Evolutionary conservation across 1,140 invertebrate genomes (phyloP).

Genomic region (Caenorhabditis briggsae): DNA sequence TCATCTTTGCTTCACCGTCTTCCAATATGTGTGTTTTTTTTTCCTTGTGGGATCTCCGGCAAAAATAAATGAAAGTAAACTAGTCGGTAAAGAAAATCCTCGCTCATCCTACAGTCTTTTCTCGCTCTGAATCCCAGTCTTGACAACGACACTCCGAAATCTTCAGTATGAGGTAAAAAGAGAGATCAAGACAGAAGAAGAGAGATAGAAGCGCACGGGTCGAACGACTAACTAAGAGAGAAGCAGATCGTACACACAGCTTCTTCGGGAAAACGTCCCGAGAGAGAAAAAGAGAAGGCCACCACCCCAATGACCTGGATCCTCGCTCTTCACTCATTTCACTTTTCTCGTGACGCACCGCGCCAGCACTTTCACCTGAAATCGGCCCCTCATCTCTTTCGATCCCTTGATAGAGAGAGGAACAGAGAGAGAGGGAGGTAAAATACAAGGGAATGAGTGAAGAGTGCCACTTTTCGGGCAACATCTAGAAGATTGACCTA

Average conservation of each 20-base stretch:
- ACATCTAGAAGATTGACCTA: conserved; percentile 45
- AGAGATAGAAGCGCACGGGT: conserved; percentile 2
- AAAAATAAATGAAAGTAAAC: conserved; percentile 49
- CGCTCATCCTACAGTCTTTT: conserved; percentile 37
- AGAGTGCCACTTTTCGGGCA: conserved; percentile 32
- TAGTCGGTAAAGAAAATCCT: conserved; percentile 49
- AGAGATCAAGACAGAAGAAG: not conserved
- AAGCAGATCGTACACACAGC: conserved; percentile 45
- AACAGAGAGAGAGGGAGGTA: not conserved
- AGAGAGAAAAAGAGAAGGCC: conserved; percentile 36
- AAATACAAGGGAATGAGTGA: not conserved
- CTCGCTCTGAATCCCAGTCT: not conserved
- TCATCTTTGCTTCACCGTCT: conserved; percentile 28
- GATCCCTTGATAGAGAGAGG: conserved; percentile 31
- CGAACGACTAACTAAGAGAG: not conserved
- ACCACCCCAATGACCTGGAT: conserved; percentile 49
- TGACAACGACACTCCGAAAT: conserved; percentile 39
- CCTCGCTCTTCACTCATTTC: conserved; percentile 55
- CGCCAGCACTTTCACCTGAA: conserved; percentile 55
- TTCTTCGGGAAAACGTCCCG: not conserved
- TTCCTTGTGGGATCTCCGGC: conserved; percentile 4
- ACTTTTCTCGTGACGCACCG: conserved; percentile 55
- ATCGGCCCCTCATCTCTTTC: conserved; percentile 48
- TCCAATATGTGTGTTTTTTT: conserved; percentile 10
- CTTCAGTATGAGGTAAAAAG: conserved; percentile 16